These are phyloP conservation scores for Sebastes cheni DNA, from an alignment of 2,797 vertebrate genomes.

Conservation along the genomic window DNA sequence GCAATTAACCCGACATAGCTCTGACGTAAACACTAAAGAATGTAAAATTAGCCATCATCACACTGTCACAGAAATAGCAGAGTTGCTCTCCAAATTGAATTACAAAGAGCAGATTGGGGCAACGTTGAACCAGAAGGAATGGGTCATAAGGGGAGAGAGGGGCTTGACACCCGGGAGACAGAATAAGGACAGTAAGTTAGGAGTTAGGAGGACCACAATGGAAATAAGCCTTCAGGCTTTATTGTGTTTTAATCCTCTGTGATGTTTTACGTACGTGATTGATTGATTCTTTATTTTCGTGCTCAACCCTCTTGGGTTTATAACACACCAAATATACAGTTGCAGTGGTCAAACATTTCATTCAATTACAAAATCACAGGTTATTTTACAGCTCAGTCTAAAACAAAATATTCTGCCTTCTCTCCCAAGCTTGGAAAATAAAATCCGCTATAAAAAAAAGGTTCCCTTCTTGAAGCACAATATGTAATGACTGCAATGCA, in stretches of 20 bases:
- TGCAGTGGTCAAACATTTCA: too few relatives aligned
- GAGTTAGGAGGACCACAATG: not conserved
- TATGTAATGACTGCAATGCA: too few relatives aligned
- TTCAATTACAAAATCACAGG: too few relatives aligned
- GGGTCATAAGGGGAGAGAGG: not conserved
- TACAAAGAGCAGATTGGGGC: constrained; percentile 9
- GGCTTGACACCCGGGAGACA: not conserved
- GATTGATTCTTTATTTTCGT: not conserved
- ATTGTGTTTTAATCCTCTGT: not conserved
- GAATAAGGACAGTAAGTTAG: not conserved
- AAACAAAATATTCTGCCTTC: not conserved
- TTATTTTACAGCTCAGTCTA: not conserved
- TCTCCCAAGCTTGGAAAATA: not conserved
- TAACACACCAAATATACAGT: too few relatives aligned
- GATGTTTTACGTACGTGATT: not conserved
- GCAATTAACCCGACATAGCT: constrained; percentile 35
- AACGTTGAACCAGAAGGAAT: constrained; percentile 5
- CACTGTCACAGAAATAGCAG: not conserved
- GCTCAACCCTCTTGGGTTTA: too few relatives aligned
- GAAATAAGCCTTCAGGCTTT: not conserved
- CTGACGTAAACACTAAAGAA: constrained; percentile 10
- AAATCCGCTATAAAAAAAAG: not conserved
- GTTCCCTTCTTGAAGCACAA: too few relatives aligned
- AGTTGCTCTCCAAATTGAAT: constrained; percentile 22
- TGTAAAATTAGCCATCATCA: constrained; percentile 13